A percentile compares a stretch with the other conserved stretches of the same genome.
These are phyloP conservation scores for Drosophila fungiperda DNA, from an alignment of 2,888 invertebrate genomes.

Conservation along the genomic window DNA sequence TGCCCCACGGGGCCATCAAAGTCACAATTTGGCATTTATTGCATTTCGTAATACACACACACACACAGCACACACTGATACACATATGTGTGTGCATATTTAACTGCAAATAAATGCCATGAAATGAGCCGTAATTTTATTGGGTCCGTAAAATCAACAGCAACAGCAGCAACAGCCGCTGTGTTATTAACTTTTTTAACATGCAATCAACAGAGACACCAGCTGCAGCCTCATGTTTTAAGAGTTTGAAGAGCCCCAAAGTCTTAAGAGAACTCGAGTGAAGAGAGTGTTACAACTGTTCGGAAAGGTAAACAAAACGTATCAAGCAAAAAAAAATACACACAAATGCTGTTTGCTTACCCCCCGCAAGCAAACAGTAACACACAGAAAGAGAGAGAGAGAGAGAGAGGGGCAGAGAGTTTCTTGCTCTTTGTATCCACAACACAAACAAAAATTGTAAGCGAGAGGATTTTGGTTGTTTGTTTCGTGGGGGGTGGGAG, in stretches of 20 bases:
- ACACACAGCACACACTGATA: background rate
- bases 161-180: constrained; percentile 15
- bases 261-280: constrained; percentile 39
- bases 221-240: constrained; percentile 36
- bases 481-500: constrained; percentile 22
- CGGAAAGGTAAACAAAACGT: constrained; percentile 68
- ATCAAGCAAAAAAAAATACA: constrained; percentile 31
- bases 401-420: constrained; percentile 31
- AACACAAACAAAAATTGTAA: constrained; percentile 56
- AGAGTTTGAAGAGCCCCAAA: constrained; percentile 55
- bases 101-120: constrained; percentile 38
- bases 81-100: background rate
- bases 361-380: constrained; percentile 3
- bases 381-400: background rate
- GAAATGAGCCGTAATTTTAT: constrained; percentile 47
- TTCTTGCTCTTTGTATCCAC: constrained; percentile 47
- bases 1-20: constrained; percentile 33
- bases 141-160: constrained; percentile 50
- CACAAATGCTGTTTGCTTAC: constrained; percentile 24
- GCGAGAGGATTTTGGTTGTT: constrained; percentile 13
- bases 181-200: constrained; percentile 50
- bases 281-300: constrained; percentile 54
- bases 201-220: constrained; percentile 52
- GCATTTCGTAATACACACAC: constrained; percentile 50
- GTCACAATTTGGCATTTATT: constrained; percentile 57